Percentiles rank a stretch among this genome's conserved stretches.
Evolutionary conservation across 2,113 vertebrate genomes (phyloP).

Genomic region (Zootoca vivipara): DNA sequence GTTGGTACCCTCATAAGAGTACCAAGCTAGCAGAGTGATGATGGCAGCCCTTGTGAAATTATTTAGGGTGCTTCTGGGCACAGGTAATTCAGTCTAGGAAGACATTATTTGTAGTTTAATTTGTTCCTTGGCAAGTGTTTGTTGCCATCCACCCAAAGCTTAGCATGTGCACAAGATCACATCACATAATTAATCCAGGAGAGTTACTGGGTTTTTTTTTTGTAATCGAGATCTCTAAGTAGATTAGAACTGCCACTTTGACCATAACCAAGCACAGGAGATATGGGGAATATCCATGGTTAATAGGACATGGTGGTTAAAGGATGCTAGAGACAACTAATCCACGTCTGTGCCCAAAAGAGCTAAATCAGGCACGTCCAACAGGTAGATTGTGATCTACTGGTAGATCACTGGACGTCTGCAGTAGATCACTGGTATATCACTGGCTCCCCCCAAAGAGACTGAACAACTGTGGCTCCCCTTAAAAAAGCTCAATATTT

Average conservation of each 20-base stretch:
- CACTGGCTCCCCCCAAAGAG: no score
- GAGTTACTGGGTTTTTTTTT: no score
- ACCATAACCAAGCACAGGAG: no score
- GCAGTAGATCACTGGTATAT: no score
- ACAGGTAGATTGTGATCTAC: no score
- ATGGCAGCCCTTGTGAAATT: neutral
- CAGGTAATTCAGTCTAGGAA: no score
- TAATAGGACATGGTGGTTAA: no score
- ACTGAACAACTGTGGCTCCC: no score
- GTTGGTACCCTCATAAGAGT: neutral
- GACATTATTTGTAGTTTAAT: neutral
- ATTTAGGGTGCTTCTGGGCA: neutral
- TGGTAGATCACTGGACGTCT: no score
- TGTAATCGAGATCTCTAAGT: neutral
- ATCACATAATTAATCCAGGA: neutral
- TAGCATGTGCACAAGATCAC: neutral
- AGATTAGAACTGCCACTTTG: neutral
- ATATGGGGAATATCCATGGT: no score
- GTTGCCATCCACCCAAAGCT: neutral
- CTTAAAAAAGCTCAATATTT: no score
- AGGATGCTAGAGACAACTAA: neutral
- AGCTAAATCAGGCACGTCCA: neutral
- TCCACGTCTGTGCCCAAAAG: neutral
- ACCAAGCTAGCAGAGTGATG: neutral
- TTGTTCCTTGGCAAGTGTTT: neutral